Evolutionary conservation across 2,113 vertebrate genomes (phyloP).

Genomic region (Sardina pilchardus): DNA sequence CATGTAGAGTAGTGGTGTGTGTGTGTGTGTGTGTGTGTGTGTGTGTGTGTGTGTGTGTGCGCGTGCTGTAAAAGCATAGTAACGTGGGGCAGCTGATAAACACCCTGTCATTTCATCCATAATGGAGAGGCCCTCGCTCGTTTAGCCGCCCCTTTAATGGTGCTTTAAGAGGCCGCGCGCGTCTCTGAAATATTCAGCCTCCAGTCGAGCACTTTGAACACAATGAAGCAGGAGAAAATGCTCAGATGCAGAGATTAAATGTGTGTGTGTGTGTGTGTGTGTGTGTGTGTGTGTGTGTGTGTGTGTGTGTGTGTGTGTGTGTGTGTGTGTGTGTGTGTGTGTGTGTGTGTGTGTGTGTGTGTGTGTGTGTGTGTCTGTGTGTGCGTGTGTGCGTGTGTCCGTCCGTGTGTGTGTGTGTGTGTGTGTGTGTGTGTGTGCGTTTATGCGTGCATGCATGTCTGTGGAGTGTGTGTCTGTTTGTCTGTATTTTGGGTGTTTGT

Average conservation of each 20-base stretch:
- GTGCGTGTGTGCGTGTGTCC: slow-evolving; percentile 48
- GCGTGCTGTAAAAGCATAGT: slow-evolving; percentile 47
- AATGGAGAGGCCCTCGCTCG: slow-evolving; percentile 51
- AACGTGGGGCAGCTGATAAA: slow-evolving; percentile 57
- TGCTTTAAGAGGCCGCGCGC: slow-evolving; percentile 53
- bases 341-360: no score
- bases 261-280: slow-evolving; percentile 58
- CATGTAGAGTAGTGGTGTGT: background rate
- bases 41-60: background rate
- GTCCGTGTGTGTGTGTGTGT: slow-evolving; percentile 56
- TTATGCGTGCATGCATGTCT: background rate
- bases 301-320: slow-evolving; percentile 26
- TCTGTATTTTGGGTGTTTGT: no score
- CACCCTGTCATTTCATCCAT: slow-evolving; percentile 65
- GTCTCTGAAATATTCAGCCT: slow-evolving; percentile 67
- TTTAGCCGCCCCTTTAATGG: slow-evolving; percentile 56
- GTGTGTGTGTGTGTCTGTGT: slow-evolving; percentile 59
- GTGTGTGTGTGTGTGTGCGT: slow-evolving; percentile 47
- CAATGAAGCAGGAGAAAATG: slow-evolving; percentile 60
- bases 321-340: slow-evolving; percentile 60
- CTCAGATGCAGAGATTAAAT: slow-evolving; percentile 17
- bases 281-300: slow-evolving; percentile 39
- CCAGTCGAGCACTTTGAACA: slow-evolving; percentile 54
- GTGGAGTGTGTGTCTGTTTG: slow-evolving; percentile 37
- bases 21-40: no score